These are phyloP conservation scores for Pelodiscus sinensis DNA, from an alignment of 2,113 vertebrate genomes.

Conservation along the genomic window DNA sequence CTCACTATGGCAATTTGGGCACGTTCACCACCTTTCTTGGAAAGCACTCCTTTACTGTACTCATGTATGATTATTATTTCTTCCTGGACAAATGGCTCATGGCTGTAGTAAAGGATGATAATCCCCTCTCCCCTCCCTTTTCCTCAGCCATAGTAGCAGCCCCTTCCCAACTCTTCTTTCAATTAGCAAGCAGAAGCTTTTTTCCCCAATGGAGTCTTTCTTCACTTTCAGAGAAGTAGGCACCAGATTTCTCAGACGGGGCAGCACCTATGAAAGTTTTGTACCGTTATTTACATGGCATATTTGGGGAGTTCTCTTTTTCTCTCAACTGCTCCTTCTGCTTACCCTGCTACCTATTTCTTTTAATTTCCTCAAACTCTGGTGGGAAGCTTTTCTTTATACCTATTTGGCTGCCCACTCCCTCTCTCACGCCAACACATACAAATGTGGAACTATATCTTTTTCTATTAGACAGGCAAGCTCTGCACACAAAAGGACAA, in stretches of 20 bases:
- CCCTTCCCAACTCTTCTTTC: neutral
- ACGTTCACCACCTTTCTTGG: neutral
- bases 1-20: neutral
- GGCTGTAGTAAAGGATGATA: neutral
- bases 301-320: rapidly evolving
- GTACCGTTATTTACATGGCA: rapidly evolving
- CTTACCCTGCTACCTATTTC: neutral
- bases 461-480: neutral
- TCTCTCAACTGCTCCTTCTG: rapidly evolving
- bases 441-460: rapidly evolving
- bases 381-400: neutral
- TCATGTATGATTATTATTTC: rapidly evolving
- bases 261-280: neutral
- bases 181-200: neutral
- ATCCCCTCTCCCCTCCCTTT: neutral
- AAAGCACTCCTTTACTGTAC: neutral
- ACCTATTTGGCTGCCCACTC: neutral
- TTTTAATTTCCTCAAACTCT: neutral
- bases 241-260: neutral
- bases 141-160: neutral
- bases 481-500: neutral
- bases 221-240: neutral
- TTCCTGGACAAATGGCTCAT: neutral
- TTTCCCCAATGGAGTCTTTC: neutral
- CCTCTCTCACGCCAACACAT: neutral